Evolutionary conservation across 2,888 invertebrate species (phyloP).

Genomic region (Hololepta plana): DNA sequence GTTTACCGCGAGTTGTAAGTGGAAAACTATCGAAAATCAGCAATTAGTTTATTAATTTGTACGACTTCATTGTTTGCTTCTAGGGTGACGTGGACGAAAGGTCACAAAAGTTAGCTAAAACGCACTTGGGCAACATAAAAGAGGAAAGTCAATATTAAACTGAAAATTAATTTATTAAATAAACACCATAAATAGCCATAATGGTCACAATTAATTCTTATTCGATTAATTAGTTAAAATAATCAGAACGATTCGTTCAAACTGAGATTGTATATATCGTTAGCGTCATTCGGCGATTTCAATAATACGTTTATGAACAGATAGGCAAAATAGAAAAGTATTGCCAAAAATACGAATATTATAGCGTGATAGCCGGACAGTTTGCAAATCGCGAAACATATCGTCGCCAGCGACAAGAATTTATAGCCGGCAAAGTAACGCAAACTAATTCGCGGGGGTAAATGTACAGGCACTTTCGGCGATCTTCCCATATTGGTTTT

Average conservation of each 20-base stretch:
- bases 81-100: constrained; percentile 21
- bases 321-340: constrained; percentile 19
- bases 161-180: constrained; percentile 5
- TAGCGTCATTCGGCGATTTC: constrained; percentile 3
- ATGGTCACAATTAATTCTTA: constrained; percentile 6
- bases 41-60: constrained; percentile 3
- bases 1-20: constrained; percentile 1
- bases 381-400: constrained; percentile 34
- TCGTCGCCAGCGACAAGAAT: constrained; percentile 33
- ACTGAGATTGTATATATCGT: constrained; percentile 14
- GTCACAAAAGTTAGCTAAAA: constrained; percentile 13
- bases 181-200: neutral
- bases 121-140: constrained; percentile 24
- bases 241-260: constrained; percentile 11
- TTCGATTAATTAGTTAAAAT: constrained; percentile 4
- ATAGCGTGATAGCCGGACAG: constrained; percentile 33
- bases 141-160: constrained; percentile 19
- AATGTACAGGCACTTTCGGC: constrained; percentile 32
- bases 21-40: constrained; percentile 4
- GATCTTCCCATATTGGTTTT: constrained; percentile 39
- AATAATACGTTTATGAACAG: constrained; percentile 21
- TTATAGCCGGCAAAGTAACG: constrained; percentile 46
- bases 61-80: constrained; percentile 7
- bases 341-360: constrained; percentile 27
- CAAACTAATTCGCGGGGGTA: constrained; percentile 51